phyloP scores from a whole-genome alignment of 2,113 vertebrate genomes.

The Ctenodactylus gundi region DNA sequence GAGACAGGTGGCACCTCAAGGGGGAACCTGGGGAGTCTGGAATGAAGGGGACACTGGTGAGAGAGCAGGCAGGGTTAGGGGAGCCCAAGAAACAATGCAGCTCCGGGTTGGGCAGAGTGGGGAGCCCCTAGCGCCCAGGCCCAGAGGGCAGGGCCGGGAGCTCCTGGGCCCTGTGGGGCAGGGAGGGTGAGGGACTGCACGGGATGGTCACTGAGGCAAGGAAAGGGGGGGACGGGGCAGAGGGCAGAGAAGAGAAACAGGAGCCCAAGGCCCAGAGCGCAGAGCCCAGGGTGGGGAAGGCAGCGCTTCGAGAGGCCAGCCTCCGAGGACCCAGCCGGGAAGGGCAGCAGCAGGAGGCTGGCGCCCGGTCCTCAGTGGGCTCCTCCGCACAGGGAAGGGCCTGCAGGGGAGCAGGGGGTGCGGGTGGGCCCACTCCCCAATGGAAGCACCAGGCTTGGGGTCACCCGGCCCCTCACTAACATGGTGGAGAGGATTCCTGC shows the following conservation, averaged over 20 bases:
- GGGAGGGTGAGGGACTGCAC: background rate
- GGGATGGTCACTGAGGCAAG: no score
- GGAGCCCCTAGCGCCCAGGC: background rate
- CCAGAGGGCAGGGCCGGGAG: no score
- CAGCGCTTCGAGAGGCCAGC: no score
- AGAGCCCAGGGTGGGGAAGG: rapidly evolving
- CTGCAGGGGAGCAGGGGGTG: rapidly evolving
- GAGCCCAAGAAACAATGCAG: rapidly evolving
- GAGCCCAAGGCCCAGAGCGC: background rate
- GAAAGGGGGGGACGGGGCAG: no score
- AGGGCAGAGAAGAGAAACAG: no score
- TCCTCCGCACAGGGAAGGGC: background rate
- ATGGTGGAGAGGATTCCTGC: background rate
- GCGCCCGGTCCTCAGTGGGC: background rate
- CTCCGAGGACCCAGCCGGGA: background rate
- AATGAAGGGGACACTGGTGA: no score
- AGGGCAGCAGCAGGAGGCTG: rapidly evolving
- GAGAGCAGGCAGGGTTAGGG: background rate
- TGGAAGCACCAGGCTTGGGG: background rate
- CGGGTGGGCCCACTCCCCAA: rapidly evolving
- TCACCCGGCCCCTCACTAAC: rapidly evolving
- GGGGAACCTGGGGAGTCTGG: rapidly evolving
- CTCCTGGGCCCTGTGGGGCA: no score
- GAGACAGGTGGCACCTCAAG: background rate
- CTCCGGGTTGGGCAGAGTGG: background rate